Evolutionary conservation across 1,140 invertebrate genomes (phyloP), one percentile per base, ranked within the genome.

Genomic region (Pseudoatta argentina): DNA sequence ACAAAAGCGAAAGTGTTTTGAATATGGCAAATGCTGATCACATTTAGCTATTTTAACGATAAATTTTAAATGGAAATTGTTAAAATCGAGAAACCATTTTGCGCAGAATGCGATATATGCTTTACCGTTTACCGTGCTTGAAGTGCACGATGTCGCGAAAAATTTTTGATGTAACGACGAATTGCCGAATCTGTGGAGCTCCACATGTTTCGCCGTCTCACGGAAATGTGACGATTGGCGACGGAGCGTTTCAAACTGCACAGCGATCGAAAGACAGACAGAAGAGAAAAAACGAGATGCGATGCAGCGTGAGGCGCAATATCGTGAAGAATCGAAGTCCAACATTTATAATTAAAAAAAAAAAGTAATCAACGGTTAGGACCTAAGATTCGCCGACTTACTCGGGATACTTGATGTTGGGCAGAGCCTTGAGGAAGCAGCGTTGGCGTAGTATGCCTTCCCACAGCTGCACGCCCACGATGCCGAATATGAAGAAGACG

Each of bases 401-500:
- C 97, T 97, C 97, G 90, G 97, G 97, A 94, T 97, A 96, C 79
- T 96, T 95, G 86, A 97, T 96, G 94, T 97, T 96, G 24, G 96
- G 96, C 86, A 96, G 95, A 64, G 96, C 95, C 75, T 97, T 96
- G 82, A 99, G 96, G 93, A 98, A 98, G 94, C 99, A 99, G 61
- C 99, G 96, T 94, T 99, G 98, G 78, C 99, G 96, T 53, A 99
- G 96, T 53, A 99, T 98, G 5, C 99, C 99, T 92, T 99, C 98
- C 99, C 99, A 99, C 14, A 99, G 96, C 95, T 99, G 99, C 16
- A 99, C 99, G 1, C 99, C 99, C 86, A 99, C 98, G 93, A 99
- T 99, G 66, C 99, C 99, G 94, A 99, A 99, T 94, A 99, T 99
- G 96, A 99, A 99, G 97, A 99, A 99, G 57, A 99, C 99, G 96